These are phyloP conservation scores for Tetramorium parvispinum DNA, from an alignment of 1,140 invertebrate genomes.

Conservation along the genomic window DNA sequence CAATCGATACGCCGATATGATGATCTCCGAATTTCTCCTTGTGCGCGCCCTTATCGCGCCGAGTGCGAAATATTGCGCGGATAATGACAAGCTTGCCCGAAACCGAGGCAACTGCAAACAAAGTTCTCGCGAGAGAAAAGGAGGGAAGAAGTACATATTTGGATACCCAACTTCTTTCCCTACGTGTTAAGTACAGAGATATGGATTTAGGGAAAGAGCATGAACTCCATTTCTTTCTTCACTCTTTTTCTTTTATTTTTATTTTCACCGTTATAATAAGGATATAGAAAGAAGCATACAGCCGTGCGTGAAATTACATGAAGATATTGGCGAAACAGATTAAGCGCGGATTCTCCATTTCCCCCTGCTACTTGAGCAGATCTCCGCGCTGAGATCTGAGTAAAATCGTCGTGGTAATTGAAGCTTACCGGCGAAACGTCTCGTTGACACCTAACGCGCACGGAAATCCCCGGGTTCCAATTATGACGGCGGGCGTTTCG, in stretches of 20 bases:
- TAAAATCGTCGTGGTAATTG: constrained; percentile 27
- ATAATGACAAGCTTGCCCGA: constrained; percentile 49
- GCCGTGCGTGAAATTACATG: neutral
- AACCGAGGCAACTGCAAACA: neutral
- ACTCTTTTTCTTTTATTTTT: neutral
- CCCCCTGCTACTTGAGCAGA: neutral
- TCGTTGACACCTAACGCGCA: constrained; percentile 25
- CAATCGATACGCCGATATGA: constrained; percentile 52
- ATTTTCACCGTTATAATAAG: neutral
- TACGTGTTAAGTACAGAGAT: neutral
- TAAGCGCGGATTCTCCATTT: neutral
- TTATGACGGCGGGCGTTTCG: constrained; percentile 23
- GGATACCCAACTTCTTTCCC: neutral
- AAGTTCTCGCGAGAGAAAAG: neutral
- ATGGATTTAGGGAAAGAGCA: neutral
- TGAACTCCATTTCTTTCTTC: neutral
- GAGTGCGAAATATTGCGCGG: constrained; percentile 34
- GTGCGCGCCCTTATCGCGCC: constrained; percentile 21
- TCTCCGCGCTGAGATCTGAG: neutral
- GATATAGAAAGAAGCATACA: neutral
- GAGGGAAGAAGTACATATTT: neutral
- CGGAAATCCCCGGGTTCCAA: constrained; percentile 11
- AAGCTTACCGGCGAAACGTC: constrained; percentile 19
- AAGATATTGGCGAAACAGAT: neutral
- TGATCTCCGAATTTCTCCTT: constrained; percentile 39